Percentiles rank a stretch among this genome's conserved stretches.
phyloP scores from a whole-genome alignment of 2,797 vertebrate genomes.

The Petrocephalus schoutedeni region DNA sequence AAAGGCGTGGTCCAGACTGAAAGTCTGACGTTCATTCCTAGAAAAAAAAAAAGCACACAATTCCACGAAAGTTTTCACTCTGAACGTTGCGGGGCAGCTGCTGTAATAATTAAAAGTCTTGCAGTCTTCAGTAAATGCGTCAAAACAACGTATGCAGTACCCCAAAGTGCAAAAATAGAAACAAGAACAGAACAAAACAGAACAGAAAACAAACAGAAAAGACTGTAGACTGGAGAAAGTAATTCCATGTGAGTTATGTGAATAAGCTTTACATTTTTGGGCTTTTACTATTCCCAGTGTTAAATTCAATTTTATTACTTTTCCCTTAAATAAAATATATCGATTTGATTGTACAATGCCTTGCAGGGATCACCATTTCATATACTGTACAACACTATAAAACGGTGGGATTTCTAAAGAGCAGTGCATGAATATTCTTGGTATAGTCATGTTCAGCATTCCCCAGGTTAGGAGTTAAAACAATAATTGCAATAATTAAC shows the following conservation, averaged over 20 bases:
- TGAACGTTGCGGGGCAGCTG: background rate
- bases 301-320: background rate
- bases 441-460: background rate
- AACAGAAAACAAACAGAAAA: background rate
- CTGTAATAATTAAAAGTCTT: background rate
- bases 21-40: slow-evolving; percentile 1
- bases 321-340: background rate
- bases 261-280: background rate
- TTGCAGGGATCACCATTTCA: background rate
- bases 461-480: background rate
- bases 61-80: background rate
- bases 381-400: background rate
- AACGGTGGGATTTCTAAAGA: background rate
- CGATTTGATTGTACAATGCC: background rate
- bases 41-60: background rate
- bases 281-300: background rate
- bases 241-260: background rate
- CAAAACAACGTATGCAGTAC: background rate
- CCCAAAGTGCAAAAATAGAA: background rate
- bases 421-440: background rate
- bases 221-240: background rate
- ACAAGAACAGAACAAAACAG: background rate
- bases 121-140: background rate
- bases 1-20: background rate
- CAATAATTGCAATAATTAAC: background rate